phyloP scores from a whole-genome alignment of 2,888 invertebrate species.

The Muscina levida region DNA sequence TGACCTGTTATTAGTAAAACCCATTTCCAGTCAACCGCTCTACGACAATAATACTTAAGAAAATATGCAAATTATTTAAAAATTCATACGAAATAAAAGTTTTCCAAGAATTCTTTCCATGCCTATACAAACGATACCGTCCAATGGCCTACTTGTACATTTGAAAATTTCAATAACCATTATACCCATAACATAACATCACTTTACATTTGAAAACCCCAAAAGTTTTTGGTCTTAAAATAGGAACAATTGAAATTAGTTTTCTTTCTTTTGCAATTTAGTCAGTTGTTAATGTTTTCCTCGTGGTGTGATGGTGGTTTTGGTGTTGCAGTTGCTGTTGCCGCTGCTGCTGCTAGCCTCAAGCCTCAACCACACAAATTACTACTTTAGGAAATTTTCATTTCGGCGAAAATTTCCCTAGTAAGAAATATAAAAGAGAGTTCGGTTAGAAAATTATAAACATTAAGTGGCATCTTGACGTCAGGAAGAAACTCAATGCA shows the following conservation, averaged over 20 bases:
- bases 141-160: not conserved
- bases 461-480: constrained; percentile 49
- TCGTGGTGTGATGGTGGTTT: constrained; percentile 6
- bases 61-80: not conserved
- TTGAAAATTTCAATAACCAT: constrained; percentile 23
- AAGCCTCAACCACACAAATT: constrained; percentile 28
- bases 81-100: too few relatives aligned
- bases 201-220: constrained; percentile 18
- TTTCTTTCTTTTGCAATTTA: not conserved
- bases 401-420: not conserved
- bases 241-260: constrained; percentile 15
- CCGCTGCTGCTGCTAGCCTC: too few relatives aligned
- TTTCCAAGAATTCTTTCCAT: too few relatives aligned
- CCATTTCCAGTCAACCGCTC: too few relatives aligned
- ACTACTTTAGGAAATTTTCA: constrained; percentile 32
- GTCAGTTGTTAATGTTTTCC: not conserved
- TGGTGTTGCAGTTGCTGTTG: not conserved
- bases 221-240: constrained; percentile 12
- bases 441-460: constrained; percentile 39
- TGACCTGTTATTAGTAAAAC: too few relatives aligned
- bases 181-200: constrained; percentile 13
- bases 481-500: constrained; percentile 30
- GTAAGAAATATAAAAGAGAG: constrained; percentile 30
- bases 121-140: too few relatives aligned
- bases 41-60: too few relatives aligned